phyloP scores from a whole-genome alignment of 2,888 invertebrate species.

The Trypoxylon attenuatum region DNA sequence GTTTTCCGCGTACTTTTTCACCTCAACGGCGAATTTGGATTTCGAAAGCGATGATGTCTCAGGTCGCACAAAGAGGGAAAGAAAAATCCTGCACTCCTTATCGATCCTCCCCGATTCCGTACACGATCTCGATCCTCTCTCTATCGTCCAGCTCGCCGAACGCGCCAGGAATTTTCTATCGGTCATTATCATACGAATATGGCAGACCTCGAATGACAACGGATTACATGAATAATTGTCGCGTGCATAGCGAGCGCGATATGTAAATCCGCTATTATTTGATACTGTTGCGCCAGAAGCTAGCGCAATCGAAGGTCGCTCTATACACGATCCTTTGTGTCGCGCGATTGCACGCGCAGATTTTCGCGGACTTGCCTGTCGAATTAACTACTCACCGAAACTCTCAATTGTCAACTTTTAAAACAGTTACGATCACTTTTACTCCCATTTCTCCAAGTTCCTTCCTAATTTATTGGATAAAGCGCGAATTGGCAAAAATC shows the following conservation, averaged over 20 bases:
- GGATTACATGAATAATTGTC: constrained; percentile 56
- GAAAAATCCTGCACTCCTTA: constrained; percentile 14
- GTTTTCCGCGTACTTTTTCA: too few species aligned
- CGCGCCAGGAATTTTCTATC: constrained; percentile 52
- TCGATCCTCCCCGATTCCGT: constrained; percentile 4
- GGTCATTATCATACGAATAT: constrained; percentile 57
- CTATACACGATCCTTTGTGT: constrained; percentile 21
- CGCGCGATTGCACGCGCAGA: neutral
- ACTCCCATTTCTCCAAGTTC: too few species aligned
- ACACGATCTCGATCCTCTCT: constrained; percentile 18
- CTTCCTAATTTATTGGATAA: too few species aligned
- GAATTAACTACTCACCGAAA: too few species aligned
- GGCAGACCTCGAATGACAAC: constrained; percentile 50
- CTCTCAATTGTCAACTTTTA: too few species aligned
- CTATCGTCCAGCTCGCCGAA: constrained; percentile 26
- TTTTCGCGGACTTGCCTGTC: too few species aligned
- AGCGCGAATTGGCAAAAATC: too few species aligned
- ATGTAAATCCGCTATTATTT: constrained; percentile 51
- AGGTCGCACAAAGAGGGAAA: neutral
- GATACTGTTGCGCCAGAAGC: constrained; percentile 44
- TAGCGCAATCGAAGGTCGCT: constrained; percentile 32
- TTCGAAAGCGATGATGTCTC: neutral
- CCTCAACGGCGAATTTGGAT: too few species aligned
- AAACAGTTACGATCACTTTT: too few species aligned
- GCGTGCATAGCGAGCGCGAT: constrained; percentile 40